Base-by-base conservation (phyloP, 2,113 vertebrate species). In the Orycteropus afer region DNA sequence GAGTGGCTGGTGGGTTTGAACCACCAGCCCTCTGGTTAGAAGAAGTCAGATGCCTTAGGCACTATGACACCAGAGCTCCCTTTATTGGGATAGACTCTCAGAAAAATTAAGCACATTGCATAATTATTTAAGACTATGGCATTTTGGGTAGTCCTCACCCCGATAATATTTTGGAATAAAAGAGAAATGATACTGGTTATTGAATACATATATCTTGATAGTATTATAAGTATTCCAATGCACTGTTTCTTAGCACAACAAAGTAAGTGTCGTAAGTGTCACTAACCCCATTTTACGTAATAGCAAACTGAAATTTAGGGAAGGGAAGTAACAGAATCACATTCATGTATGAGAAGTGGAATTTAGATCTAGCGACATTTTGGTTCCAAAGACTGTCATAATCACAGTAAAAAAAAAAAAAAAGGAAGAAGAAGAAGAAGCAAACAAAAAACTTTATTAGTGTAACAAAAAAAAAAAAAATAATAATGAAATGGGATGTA, bases 31-130 rank as follows among this genome's bases (percentile, higher is more conserved):
- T n/a, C n/a, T n/a, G n/a, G n/a, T n/a, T n/a, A n/a, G n/a, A n/a
- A n/a, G n/a, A n/a, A n/a, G n/a, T n/a, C n/a, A n/a, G n/a, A n/a
- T n/a, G n/a, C n/a, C n/a, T n/a, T n/a, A n/a, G n/a, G n/a, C n/a
- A n/a, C n/a, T n/a, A n/a, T n/a, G n/a, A n/a, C n/a, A n/a, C n/a
- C n/a, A n/a, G n/a, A n/a, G n/a, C n/a, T n/a, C n/a, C n/a, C n/a
- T 95, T 82, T 20, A 79, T 42, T 82, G 51, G 9, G n/a, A 63
- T 82, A 69, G 45, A 67, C 69, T 69, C 69, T 93, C 42, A 94
- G 18, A 7, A 20, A 86, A 29, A 82, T 42, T 73, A 67, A 78
- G 5, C 12, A 45, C 90, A 29, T 84, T 29, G 59, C 11, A 45
- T 15, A 57, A 10, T 49, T 29, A 57, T 20, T 55, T 22, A 79